Base-by-base conservation (phyloP, 2,888 invertebrate species). In the Callosobruchus maculatus region DNA sequence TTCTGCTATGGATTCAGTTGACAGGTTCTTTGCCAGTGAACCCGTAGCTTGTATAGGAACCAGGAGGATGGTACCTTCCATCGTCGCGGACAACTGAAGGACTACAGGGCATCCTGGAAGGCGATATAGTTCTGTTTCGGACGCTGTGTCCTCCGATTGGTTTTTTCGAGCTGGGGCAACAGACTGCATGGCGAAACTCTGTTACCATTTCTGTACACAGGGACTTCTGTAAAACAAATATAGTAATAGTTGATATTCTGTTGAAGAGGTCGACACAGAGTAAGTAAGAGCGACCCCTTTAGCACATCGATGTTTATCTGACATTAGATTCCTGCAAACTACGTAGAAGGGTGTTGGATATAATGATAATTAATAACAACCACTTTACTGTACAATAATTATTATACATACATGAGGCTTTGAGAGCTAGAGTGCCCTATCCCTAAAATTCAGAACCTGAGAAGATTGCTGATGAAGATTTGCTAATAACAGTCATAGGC, bases 201-300 rank as follows among this genome's bases (percentile, higher is more conserved):
- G 91, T 90, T 76, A 92, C 91, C 92, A 93, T 93, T 88, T 93
- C 93, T 81, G 92, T 90, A 86, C 92, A 92, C 81, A 93, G 89
- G 74, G 93, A 92, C 77, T 91, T 91, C 93, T 93, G 89, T 73
- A 81, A 80, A 77, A 70, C 13, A 26, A 30, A 68, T 7, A 68
- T n/a, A 22, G 21, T 2, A 49, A 7, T 26, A 26, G 26, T 26
- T 26, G 26, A 26, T 7, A 4, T 4, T 7, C 2, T 26, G 26
- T 2, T 26, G 7, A 26, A 26, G 7, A 4, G 26, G 7, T 26
- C 26, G 26, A 26, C 26, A 26, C 7, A 26, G n/a, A n/a, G 7
- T 26, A 7, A 26, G 26, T 26, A 26, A n/a, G n/a, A n/a, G n/a
- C n/a, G n/a, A n/a, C n/a, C n/a, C n/a, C n/a, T n/a, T n/a, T n/a